Evolutionary conservation across 2,888 invertebrate species (phyloP), one percentile per base, ranked within the genome.

Genomic region (Sialis lutaria): DNA sequence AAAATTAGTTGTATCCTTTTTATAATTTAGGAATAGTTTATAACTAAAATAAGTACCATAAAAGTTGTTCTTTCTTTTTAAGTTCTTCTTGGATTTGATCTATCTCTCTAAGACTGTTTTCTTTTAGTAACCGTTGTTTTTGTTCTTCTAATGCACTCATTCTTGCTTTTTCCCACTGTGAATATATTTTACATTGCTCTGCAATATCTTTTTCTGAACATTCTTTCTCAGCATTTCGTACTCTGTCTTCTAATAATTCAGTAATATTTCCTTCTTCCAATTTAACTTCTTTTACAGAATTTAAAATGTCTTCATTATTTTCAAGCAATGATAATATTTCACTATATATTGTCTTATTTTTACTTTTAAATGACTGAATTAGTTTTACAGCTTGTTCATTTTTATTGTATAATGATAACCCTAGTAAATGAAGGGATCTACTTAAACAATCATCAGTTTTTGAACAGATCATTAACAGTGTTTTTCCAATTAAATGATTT

Each of bases 401-500:
- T 60, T 86, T 84, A 54, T 76, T 74, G 56, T 76, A 79, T 42
- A 78, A 60, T 4, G 75, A 64, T 61, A 75, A 71, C 5, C 89
- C 88, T 51, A 85, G 61, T 30, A 87, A 58, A 56, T 73, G 68
- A 48, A 74, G 66, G 54, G 77, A 77, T 50, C 66, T 62, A 50
- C 70, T 72, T 6, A 80, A 53, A 50, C 67, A 59, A 52, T 76
- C 67, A 47, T 66, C 57, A 51, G 65, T 57, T 49, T 60, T 56
- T 54, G 70, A 67, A 4, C 77, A 75, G 50, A 79, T 72, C 65
- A 74, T 73, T 34, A 71, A 69, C 44, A 95, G 65, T 2, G 90
- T 86, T 69, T 95, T 95, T 0, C 93, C 93, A 44, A 86, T 70
- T 39, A 89, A 67, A 57, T 77, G 72, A 31, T 72, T 62, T 6